phyloP scores from a whole-genome alignment of 2,888 invertebrate genomes.

The Syrista parreyssii region DNA sequence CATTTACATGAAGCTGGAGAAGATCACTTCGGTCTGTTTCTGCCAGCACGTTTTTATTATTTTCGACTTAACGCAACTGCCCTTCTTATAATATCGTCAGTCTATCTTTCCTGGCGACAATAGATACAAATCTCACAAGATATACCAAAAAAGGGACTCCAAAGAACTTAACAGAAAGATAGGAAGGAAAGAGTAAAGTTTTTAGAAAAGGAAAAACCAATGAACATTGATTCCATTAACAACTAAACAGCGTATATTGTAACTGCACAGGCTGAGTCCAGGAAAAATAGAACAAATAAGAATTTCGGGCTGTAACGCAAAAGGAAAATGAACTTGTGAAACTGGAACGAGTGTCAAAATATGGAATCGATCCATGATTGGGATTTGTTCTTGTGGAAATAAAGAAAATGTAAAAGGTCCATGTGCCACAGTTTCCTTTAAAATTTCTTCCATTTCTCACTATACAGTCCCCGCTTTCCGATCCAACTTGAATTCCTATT shows the following conservation, averaged over 20 bases:
- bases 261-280: not conserved
- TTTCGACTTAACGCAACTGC: not conserved
- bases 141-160: not conserved
- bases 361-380: not conserved
- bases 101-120: not conserved
- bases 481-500: not conserved
- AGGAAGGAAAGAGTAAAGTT: not conserved
- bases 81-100: not conserved
- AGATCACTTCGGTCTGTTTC: not conserved
- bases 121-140: not conserved
- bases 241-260: not conserved
- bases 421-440: not conserved
- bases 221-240: not conserved
- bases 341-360: not conserved
- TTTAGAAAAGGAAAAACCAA: not conserved
- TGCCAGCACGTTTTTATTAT: not conserved
- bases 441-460: not conserved
- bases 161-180: not conserved
- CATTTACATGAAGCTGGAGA: constrained; percentile 37
- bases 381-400: not conserved
- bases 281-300: not conserved
- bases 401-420: not conserved
- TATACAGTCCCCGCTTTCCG: not conserved
- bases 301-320: not conserved
- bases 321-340: not conserved